Evolutionary conservation across 2,888 invertebrate species (phyloP).

Genomic region (Zeuzera pyrina): DNA sequence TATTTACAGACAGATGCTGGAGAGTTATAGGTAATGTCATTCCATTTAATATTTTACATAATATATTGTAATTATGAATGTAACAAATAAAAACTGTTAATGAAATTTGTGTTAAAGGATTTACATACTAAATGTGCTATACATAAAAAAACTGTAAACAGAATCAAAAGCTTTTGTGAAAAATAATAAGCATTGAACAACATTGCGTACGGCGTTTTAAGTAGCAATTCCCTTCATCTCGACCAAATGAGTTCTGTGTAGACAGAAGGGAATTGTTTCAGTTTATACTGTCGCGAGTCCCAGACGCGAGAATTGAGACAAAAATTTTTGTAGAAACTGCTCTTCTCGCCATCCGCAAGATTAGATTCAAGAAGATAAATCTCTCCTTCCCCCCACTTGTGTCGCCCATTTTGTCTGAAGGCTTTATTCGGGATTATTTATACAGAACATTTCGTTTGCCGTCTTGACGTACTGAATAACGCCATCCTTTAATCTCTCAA

Average conservation of each 20-base stretch:
- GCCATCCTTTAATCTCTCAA: constrained; percentile 40
- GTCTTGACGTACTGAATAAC: constrained; percentile 14
- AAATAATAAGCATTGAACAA: constrained; percentile 1
- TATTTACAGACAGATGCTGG: too few relatives aligned
- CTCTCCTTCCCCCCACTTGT: constrained; percentile 47
- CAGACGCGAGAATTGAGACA: constrained; percentile 41
- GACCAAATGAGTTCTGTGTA: constrained; percentile 38
- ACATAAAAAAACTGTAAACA: background rate
- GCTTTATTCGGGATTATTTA: constrained; percentile 62
- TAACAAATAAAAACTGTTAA: too few relatives aligned
- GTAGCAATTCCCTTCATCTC: constrained; percentile 28
- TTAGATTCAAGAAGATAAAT: constrained; percentile 69
- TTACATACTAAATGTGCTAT: background rate
- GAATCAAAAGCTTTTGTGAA: background rate
- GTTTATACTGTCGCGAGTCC: constrained; percentile 31
- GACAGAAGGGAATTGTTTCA: constrained; percentile 40
- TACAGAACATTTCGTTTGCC: constrained; percentile 12
- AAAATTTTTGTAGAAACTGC: constrained; percentile 52
- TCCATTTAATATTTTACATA: too few relatives aligned
- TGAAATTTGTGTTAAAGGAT: too few relatives aligned
- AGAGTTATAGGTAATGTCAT: too few relatives aligned
- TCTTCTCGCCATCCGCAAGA: constrained; percentile 65
- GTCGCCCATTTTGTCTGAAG: constrained; percentile 18
- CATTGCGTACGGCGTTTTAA: constrained; percentile 4
- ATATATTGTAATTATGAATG: too few relatives aligned